These are phyloP conservation scores for Alosa sapidissima DNA, from an alignment of 2,797 vertebrate genomes.

Conservation along the genomic window DNA sequence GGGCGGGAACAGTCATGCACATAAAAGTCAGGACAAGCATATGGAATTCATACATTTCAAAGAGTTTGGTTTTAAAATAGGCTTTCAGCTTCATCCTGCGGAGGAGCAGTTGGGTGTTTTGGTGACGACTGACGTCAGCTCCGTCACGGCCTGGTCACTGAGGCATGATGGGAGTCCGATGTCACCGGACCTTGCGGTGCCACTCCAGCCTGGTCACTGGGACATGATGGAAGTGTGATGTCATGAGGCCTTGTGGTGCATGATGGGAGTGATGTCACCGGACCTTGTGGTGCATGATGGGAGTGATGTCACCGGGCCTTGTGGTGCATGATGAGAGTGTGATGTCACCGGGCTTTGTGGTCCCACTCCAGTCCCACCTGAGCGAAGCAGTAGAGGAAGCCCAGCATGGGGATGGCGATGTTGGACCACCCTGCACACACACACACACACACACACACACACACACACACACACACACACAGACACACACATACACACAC, in stretches of 20 bases:
- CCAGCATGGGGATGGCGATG: constrained; percentile 65
- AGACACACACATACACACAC: constrained; percentile 32
- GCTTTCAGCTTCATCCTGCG: background rate
- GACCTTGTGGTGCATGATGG: background rate
- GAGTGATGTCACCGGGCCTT: background rate
- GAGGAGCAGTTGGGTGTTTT: background rate
- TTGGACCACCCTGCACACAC: constrained; percentile 69
- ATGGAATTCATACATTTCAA: background rate
- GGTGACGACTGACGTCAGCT: background rate
- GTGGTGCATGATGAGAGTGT: background rate
- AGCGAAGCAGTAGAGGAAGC: constrained; percentile 79
- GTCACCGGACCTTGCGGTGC: too few relatives aligned
- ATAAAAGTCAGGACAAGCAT: background rate
- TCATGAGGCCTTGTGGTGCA: background rate
- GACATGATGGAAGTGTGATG: too few relatives aligned
- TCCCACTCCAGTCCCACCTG: constrained; percentile 76
- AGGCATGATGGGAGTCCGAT: too few relatives aligned
- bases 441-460: background rate
- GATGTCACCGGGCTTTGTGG: constrained; percentile 26
- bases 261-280: background rate
- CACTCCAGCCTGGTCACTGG: too few relatives aligned
- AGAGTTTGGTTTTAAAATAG: background rate
- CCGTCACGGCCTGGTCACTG: too few relatives aligned
- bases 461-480: background rate
- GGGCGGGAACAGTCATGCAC: background rate